These are phyloP conservation scores for Eudorcas thomsonii DNA, from an alignment of 2,113 vertebrate genomes.

Conservation along the genomic window DNA sequence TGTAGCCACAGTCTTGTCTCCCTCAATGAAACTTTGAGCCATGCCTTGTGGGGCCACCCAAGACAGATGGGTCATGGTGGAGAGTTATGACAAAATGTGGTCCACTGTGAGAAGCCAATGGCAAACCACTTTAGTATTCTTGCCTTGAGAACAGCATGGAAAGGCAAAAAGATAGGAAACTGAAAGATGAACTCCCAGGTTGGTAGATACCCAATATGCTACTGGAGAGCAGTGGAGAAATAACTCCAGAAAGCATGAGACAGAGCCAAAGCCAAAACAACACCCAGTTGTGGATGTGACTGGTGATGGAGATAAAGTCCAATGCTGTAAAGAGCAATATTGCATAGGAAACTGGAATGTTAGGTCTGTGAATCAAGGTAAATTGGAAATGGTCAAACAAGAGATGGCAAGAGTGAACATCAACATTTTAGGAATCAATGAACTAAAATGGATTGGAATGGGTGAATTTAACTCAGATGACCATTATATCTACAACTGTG, in stretches of 20 bases:
- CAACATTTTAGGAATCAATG: neutral
- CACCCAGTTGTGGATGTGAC: neutral
- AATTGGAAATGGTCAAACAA: neutral
- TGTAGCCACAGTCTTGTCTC: neutral
- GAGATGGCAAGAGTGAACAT: neutral
- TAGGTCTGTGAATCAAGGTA: neutral
- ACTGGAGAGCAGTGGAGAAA: neutral
- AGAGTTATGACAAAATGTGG: neutral
- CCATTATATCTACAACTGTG: neutral
- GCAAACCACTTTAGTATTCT: neutral
- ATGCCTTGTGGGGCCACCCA: neutral
- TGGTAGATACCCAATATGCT: neutral
- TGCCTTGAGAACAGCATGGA: neutral
- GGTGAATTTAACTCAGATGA: neutral
- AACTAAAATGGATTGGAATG: neutral
- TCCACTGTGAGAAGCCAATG: neutral
- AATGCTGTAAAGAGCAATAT: neutral
- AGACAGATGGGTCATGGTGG: neutral
- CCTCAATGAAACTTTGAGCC: neutral
- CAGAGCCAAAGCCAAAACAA: neutral
- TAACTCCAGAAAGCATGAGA: neutral
- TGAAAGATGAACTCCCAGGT: neutral
- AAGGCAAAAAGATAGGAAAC: neutral
- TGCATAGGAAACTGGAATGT: neutral
- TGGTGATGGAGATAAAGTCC: neutral